A percentile compares a stretch with the other conserved stretches of the same genome.
Conservation (phyloP, 2,888 invertebrate genomes). For the Eueremaeus valkanovi region DNA sequence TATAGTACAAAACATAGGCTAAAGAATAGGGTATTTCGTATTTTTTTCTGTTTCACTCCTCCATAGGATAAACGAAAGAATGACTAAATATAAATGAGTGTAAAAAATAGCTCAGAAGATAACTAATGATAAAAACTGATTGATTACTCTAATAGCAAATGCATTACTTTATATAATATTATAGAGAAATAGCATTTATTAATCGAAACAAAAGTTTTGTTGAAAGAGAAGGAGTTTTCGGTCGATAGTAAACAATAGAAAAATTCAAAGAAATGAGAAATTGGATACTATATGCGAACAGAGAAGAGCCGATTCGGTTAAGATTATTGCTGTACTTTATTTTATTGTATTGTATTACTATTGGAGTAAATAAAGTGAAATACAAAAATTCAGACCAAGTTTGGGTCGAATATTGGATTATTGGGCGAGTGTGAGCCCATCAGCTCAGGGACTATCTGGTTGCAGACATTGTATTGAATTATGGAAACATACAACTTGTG, state of each 20-base stretch:
- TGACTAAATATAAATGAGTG: no score
- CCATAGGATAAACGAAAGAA: no score
- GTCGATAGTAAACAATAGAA: background rate
- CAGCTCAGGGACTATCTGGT: constrained; percentile 25
- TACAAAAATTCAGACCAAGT: constrained; percentile 2
- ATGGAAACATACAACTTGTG: constrained; percentile 15
- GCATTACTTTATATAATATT: no score
- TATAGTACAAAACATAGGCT: no score
- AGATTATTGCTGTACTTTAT: constrained; percentile 23
- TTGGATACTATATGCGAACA: background rate
- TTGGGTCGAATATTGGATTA: constrained; percentile 28
- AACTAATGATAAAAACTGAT: no score
- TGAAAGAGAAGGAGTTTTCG: background rate
- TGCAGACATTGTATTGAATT: constrained; percentile 17
- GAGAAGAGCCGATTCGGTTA: background rate
- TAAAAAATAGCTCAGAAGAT: no score
- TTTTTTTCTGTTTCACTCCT: no score
- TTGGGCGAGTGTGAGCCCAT: constrained; percentile 16
- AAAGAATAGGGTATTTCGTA: no score
- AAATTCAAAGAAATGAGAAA: background rate
- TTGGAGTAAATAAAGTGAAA: background rate
- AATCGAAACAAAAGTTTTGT: background rate
- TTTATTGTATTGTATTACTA: constrained; percentile 31
- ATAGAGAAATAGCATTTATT: no score
- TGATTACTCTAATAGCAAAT: no score